phyloP scores from a whole-genome alignment of 2,888 invertebrate genomes.

The Pseudococcus longispinus region DNA sequence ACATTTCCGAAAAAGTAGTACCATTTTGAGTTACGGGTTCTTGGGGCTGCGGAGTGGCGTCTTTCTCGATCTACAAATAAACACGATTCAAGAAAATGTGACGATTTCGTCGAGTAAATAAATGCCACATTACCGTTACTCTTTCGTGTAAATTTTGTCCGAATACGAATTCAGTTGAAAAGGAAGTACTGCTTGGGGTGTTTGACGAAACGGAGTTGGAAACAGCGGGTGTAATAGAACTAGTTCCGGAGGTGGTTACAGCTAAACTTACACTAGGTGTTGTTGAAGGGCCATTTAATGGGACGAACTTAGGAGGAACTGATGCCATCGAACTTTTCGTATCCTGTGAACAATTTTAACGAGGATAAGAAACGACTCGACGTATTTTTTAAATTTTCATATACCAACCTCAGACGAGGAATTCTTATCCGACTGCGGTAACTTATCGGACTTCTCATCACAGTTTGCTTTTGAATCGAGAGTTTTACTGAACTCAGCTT shows the following conservation, averaged over 20 bases:
- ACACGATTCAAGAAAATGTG: neutral
- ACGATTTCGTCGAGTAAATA: neutral
- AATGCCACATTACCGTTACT: constrained; percentile 67
- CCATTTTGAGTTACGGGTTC: constrained; percentile 55
- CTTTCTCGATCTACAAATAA: constrained; percentile 37
- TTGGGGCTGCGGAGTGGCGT: constrained; percentile 49
- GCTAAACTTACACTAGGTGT: constrained; percentile 25
- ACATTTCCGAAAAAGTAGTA: constrained; percentile 68
- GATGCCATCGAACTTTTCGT: constrained; percentile 7
- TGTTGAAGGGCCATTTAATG: constrained; percentile 46
- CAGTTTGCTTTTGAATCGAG: constrained; percentile 34
- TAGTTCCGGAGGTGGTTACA: constrained; percentile 1
- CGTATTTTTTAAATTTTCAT: neutral
- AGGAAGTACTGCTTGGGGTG: constrained; percentile 10
- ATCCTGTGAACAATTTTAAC: neutral
- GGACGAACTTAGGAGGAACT: constrained; percentile 47
- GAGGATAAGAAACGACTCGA: neutral
- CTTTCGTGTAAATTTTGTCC: constrained; percentile 90
- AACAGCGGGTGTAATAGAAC: neutral
- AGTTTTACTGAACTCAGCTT: neutral
- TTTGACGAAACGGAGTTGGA: constrained; percentile 19
- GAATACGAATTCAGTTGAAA: constrained; percentile 77
- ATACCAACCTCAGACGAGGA: neutral
- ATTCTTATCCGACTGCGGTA: constrained; percentile 29
- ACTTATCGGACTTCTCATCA: constrained; percentile 46